A percentile compares a stretch with the other conserved stretches of the same genome.
phyloP scores from a whole-genome alignment of 2,113 vertebrate species.

The Acrocephalus arundinaceus region DNA sequence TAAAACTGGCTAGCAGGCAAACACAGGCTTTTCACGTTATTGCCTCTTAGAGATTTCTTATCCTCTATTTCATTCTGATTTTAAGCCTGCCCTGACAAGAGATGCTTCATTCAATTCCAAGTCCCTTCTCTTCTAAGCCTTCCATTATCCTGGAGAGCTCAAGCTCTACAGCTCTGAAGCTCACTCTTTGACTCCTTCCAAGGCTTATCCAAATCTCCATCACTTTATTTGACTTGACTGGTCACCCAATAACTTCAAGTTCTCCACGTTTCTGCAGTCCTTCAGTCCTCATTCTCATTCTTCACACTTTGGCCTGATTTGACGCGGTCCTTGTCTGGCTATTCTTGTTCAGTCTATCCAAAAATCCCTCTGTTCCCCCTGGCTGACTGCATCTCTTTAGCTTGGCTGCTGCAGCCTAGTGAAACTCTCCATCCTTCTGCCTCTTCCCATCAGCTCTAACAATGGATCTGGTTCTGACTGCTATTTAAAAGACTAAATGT shows the following conservation, averaged over 20 bases:
- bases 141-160: background rate
- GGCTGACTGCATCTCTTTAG: background rate
- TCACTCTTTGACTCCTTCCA: background rate
- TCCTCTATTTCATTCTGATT: background rate
- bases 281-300: background rate
- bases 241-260: background rate
- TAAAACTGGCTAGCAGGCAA: background rate
- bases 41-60: background rate
- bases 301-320: background rate
- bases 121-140: background rate
- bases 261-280: background rate
- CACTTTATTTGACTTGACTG: background rate
- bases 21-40: background rate
- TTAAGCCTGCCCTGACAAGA: background rate
- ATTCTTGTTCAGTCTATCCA: background rate
- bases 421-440: background rate
- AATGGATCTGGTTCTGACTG: background rate
- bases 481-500: background rate
- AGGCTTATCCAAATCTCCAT: background rate
- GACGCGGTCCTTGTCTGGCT: background rate
- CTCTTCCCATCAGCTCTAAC: background rate
- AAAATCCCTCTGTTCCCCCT: background rate
- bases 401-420: background rate
- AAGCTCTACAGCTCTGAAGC: accelerated
- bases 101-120: background rate